Base-by-base conservation (phyloP, 2,888 invertebrate species). In the Artemia sp. region DNA sequence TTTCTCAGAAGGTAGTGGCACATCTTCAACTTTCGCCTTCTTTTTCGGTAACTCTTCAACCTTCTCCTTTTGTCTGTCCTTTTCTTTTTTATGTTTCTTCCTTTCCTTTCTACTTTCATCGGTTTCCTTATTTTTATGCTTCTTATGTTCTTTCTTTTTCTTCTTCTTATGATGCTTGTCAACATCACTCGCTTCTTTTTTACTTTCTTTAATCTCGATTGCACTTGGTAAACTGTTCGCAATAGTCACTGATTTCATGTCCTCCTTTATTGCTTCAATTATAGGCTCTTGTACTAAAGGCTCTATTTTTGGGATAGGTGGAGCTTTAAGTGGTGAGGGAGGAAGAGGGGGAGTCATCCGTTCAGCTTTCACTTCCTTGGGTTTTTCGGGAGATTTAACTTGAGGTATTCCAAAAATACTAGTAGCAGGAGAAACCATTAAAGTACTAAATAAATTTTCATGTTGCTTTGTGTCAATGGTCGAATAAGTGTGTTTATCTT, bases 71-170 rank as follows among this genome's bases (percentile, higher is more conserved):
- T n/a, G 24, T 58, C 24, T 58, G 64, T 58, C 64, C 24, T 58
- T 58, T 19, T 58, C 64, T 24, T 58, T 58, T 24, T 58, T 58
- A 2, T 58, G 64, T 24, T 58, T 58, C 24, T 58, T 58, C 11
- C 64, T n/a, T 8, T 58, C 64, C 24, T 58, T 77, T 70, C 75
- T 76, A 68, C 77, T 76, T 52, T 76, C 77, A 50, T 74, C 74
- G 24, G 87, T 88, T 75, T 87, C 85, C 78, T 87, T 73, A 12
- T 72, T 71, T 66, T 73, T 73, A 12, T 74, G 74, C 66, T 73
- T 73, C 53, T 73, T 70, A 68, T 72, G 73, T 51, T 73, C 71
- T 70, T 73, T 72, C 53, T 72, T 70, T 70, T 70, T 72, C 50
- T 72, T 70, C 58, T 73, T 73, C 67, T 72, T 73, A 58, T 73